Conservation (phyloP, 2,113 vertebrate species). For the Leptocoma aspasia region DNA sequence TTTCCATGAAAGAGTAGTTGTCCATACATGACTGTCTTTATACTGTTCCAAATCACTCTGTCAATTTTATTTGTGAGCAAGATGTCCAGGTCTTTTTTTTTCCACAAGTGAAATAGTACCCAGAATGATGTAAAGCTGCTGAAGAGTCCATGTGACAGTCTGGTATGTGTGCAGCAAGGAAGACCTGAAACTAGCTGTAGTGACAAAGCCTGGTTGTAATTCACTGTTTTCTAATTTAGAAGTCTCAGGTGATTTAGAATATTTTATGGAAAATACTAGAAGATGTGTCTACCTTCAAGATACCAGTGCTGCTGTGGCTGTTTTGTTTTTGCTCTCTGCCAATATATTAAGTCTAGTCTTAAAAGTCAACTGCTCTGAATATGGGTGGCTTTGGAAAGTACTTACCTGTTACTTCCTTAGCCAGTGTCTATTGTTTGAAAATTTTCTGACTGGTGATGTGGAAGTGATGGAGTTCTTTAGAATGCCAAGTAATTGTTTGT, state of each 20-base stretch:
- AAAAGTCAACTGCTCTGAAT: background rate
- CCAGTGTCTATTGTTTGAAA: background rate
- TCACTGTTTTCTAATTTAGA: background rate
- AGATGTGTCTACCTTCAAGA: rapidly evolving
- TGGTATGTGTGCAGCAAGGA: background rate
- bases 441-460: background rate
- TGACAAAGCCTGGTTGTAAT: background rate
- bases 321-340: background rate
- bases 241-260: background rate
- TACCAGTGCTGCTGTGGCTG: background rate
- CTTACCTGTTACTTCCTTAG: background rate
- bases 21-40: conserved; percentile 41
- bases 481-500: background rate
- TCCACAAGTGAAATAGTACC: background rate
- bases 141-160: background rate
- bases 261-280: background rate
- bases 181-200: background rate
- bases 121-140: background rate
- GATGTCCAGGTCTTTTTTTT: background rate
- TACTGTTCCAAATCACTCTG: conserved; percentile 1
- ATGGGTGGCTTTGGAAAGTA: background rate
- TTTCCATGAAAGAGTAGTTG: conserved; percentile 64
- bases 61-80: conserved; percentile 3
- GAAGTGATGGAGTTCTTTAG: background rate
- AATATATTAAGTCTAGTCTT: background rate